phyloP scores from a whole-genome alignment of 2,113 vertebrate species.

The Chaetops frenatus region DNA sequence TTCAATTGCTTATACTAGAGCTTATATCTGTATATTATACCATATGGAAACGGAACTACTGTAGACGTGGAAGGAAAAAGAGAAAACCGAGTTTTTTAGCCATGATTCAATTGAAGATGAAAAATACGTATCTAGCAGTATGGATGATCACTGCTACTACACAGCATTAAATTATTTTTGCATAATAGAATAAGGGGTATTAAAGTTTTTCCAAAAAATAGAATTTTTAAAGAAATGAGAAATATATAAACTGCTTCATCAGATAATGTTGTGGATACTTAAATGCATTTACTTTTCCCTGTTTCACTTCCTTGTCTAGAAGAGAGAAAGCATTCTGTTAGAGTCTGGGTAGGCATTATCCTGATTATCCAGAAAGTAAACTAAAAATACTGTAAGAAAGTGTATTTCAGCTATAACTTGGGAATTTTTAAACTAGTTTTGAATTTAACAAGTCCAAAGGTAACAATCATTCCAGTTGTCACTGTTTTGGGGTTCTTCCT shows the following conservation, averaged over 20 bases:
- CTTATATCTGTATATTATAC: conserved; percentile 76
- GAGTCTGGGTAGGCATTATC: not conserved
- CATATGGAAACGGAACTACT: conserved; percentile 79
- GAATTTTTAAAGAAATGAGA: not conserved
- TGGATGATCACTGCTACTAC: not conserved
- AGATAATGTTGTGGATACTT: not conserved
- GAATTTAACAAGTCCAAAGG: not conserved
- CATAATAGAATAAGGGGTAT: not conserved
- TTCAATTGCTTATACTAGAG: conserved; percentile 89
- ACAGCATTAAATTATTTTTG: not conserved
- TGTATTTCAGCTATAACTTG: not conserved
- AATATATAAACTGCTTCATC: not conserved
- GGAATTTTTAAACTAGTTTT: not conserved
- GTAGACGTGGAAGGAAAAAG: conserved; percentile 72
- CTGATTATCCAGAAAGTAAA: not conserved
- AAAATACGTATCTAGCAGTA: not conserved
- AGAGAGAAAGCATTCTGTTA: not conserved
- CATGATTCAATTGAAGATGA: conserved; percentile 67
- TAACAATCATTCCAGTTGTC: not conserved
- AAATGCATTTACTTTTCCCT: not conserved
- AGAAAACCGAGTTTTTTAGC: conserved; percentile 67
- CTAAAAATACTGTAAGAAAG: not conserved
- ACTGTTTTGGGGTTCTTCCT: not conserved
- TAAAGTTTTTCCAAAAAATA: not conserved
- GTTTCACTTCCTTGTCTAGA: not conserved